Evolutionary conservation across 2,113 vertebrate species (phyloP), one percentile per base, ranked within the genome.

Genomic region (Meleagris gallopavo): DNA sequence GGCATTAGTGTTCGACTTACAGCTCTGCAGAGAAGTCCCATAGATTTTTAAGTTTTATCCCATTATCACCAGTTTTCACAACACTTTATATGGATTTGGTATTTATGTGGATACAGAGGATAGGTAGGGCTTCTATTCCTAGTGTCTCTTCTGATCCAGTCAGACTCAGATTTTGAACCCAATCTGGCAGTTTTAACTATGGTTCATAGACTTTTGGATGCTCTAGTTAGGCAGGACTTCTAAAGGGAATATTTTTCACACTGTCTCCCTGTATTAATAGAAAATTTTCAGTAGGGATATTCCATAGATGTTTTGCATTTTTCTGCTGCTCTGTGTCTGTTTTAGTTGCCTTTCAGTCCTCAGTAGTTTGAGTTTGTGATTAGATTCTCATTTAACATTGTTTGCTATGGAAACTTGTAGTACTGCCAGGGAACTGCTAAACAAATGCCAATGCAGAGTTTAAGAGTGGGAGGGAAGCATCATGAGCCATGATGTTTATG

Each of bases 331-430:
- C 91, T 25, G 4, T 83, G 29, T 82, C 78, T 90, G 25, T 2
- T 89, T 94, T 84, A 36, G 25, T 65, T 88, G 72, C 50, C 21
- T 91, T 78, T 87, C 81, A 76, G 54, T 48, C 46, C 61, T 64
- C 36, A 46, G n/a, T n/a, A 79, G 15, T 66, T 90, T 0, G 0
- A 65, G 74, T 76, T 90, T 89, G 48, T 86, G 79, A 57, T 52
- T 80, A 72, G 38, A 86, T 50, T 79, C 62, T 76, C 71, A 46
- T 86, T 83, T 88, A 72, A 74, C 36, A 94, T 55, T 72, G 65
- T 95, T 90, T 81, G 73, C 91, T 90, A 88, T 86, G 79, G 87
- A 93, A 97, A 95, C 94, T 86, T 89, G 78, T 50, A 24, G 43
- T 9, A 55, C 52, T 64, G 89, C 84, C 95, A 95, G 61, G 61